phyloP scores from a whole-genome alignment of 2,888 invertebrate species.

The Eristalinus aeneus region DNA sequence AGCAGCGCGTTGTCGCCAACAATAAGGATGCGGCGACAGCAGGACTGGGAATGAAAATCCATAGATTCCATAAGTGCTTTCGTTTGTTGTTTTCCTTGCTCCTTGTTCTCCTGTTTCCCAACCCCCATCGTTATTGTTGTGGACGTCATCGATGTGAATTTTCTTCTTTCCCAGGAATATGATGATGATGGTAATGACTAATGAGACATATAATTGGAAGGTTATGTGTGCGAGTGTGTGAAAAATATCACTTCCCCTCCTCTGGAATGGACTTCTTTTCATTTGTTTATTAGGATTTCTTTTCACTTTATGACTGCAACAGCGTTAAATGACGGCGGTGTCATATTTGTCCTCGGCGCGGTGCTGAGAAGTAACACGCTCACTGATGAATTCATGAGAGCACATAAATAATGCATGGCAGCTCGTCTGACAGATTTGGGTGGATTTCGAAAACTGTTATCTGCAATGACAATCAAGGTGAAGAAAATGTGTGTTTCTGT shows the following conservation, averaged over 20 bases:
- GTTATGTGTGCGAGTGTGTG: not conserved
- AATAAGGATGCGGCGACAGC: constrained; percentile 54
- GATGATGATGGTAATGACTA: constrained; percentile 57
- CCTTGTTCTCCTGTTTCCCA: not conserved
- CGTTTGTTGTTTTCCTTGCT: constrained; percentile 25
- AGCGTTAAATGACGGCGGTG: constrained; percentile 21
- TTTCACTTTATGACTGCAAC: constrained; percentile 19
- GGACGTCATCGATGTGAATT: not conserved
- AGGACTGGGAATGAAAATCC: constrained; percentile 57
- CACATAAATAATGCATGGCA: constrained; percentile 13
- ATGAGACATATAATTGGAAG: constrained; percentile 60
- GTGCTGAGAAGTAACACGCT: not conserved
- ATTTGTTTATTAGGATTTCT: constrained; percentile 30
- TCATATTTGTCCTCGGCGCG: constrained; percentile 32
- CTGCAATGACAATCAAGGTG: not conserved
- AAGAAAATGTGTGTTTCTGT: not conserved
- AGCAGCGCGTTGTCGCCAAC: constrained; percentile 45
- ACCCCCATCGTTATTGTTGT: not conserved
- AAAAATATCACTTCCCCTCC: constrained; percentile 14
- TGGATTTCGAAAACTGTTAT: not conserved
- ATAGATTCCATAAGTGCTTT: constrained; percentile 52
- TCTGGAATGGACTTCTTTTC: constrained; percentile 6
- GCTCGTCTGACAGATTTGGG: constrained; percentile 16
- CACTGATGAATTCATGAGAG: constrained; percentile 18
- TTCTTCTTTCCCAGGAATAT: constrained; percentile 13